Evolutionary conservation across 2,888 invertebrate genomes (phyloP), one percentile per base, ranked within the genome.

Genomic region (Subacronicta megacephala): DNA sequence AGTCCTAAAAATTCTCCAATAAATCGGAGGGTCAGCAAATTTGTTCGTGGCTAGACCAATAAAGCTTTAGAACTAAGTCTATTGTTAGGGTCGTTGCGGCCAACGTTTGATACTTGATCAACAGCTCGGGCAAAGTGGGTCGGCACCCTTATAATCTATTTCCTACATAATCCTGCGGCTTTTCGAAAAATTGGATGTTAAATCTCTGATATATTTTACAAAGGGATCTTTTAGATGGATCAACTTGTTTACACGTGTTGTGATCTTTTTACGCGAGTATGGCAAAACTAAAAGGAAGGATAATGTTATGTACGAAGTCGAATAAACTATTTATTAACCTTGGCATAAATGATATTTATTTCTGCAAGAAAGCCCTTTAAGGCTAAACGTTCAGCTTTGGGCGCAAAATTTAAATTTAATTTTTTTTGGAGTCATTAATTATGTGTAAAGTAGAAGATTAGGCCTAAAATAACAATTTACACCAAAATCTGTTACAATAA

Each of bases 1-100:
- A 44, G 61, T 45, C 49, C 46, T 40, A 63, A 70, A 66, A 71
- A 67, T 17, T 46, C 45, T 20, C 55, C 55, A 60, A 64, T 68
- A 72, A 68, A 75, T 73, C 52, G 61, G 55, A 75, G 59, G 76
- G 63, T 73, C 76, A 68, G 63, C 59, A 53, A 68, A 76, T 69
- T 76, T 65, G 69, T 68, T 69, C 56, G 60, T 54, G 62, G 57
- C 69, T 69, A 62, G 65, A 56, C 73, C 65, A 63, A 75, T 75
- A 76, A 73, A 69, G 67, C 62, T 68, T 60, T 53, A 42, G 42
- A 69, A 60, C 57, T 62, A 62, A 69, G 63, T 74, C 73, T 56
- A 76, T 74, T 74, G 74, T 74, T 57, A 64, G 57, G 63, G 73
- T 66, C 45, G 53, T 38, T 53, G 61, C 50, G 60, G 62, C 45